Evolutionary conservation across 2,888 invertebrate species (phyloP).

Genomic region (Celastrina argiolus): DNA sequence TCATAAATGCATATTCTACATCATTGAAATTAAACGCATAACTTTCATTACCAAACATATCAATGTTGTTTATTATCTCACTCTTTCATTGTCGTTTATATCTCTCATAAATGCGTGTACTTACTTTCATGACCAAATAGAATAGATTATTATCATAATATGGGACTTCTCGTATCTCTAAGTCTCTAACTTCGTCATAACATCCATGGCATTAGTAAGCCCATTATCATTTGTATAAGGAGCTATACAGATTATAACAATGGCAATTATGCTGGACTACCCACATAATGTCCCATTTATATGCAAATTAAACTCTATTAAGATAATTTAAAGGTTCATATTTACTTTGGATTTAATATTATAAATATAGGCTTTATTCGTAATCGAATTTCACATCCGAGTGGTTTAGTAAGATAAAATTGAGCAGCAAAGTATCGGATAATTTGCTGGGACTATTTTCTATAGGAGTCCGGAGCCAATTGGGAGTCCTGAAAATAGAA

Average conservation of each 20-base stretch:
- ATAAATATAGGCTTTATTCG: not conserved
- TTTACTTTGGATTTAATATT: conserved; percentile 31
- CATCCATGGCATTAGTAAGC: conserved; percentile 23
- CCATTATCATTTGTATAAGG: conserved; percentile 30
- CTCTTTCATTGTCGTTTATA: not conserved
- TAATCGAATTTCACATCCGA: not conserved
- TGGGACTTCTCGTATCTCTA: conserved; percentile 12
- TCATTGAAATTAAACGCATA: no score
- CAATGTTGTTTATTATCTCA: not conserved
- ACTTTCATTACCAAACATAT: not conserved
- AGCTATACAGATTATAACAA: conserved; percentile 47
- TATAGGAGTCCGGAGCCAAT: no score
- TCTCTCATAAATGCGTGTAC: not conserved
- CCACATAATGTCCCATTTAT: conserved; percentile 62
- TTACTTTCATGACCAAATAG: not conserved
- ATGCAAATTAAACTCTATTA: conserved; percentile 58
- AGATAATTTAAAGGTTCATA: conserved; percentile 54
- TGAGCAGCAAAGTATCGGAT: no score
- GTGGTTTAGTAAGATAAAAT: no score
- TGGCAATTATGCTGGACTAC: conserved; percentile 54
- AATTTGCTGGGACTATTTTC: no score
- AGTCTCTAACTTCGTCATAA: no score
- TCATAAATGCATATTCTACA: no score
- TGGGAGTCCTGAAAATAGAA: no score
- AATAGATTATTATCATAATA: conserved; percentile 16